phyloP scores from a whole-genome alignment of 2,797 vertebrate species.

The Echiichthys vipera region DNA sequence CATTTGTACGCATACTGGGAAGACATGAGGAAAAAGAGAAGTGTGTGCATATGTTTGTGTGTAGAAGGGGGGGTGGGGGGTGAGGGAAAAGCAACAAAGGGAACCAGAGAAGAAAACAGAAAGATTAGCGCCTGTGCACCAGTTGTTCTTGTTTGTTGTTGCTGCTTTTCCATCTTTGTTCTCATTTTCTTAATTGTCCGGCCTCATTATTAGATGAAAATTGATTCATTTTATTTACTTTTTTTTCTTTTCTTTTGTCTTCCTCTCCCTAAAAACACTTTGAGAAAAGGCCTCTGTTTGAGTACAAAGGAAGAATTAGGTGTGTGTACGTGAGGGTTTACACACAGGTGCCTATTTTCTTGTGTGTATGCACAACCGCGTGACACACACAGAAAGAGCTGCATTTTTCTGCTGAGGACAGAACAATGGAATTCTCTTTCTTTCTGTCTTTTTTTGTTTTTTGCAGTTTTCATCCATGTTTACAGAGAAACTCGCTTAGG shows the following conservation, averaged over 20 bases:
- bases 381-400: constrained; percentile 2
- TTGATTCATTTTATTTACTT: constrained; percentile 66
- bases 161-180: constrained; percentile 41
- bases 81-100: constrained; percentile 61
- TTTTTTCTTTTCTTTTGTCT: constrained; percentile 39
- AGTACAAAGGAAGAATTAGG: constrained; percentile 33
- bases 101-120: constrained; percentile 52
- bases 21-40: constrained; percentile 45
- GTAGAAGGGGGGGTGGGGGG: constrained; percentile 12
- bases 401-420: constrained; percentile 38
- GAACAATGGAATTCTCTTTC: constrained; percentile 62
- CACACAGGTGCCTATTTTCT: constrained; percentile 36
- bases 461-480: constrained; percentile 56
- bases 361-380: background rate
- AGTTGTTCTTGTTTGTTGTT: constrained; percentile 50
- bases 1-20: constrained; percentile 68
- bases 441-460: constrained; percentile 2
- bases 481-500: constrained; percentile 75
- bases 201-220: constrained; percentile 64
- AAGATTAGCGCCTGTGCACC: constrained; percentile 42
- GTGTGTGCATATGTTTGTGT: constrained; percentile 14
- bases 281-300: constrained; percentile 11
- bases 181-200: constrained; percentile 52
- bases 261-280: constrained; percentile 15
- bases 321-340: constrained; percentile 22